These are phyloP conservation scores for Carassius gibelio DNA, from an alignment of 2,113 vertebrate species.

Conservation along the genomic window DNA sequence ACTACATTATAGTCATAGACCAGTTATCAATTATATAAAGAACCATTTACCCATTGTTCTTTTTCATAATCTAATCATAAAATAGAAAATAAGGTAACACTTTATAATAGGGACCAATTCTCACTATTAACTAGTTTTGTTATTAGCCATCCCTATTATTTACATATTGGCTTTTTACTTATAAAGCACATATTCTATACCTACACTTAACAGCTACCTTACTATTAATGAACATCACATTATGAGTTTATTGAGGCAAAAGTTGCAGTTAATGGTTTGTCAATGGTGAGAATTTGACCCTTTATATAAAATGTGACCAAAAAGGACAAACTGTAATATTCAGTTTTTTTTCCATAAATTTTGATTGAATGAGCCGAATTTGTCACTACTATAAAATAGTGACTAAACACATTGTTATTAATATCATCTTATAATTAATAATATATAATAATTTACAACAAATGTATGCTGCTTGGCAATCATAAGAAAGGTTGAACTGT, in stretches of 20 bases:
- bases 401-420: background rate
- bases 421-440: background rate
- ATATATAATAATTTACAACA: background rate
- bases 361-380: background rate
- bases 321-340: background rate
- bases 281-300: too few species aligned
- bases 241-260: too few species aligned
- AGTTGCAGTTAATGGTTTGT: too few species aligned
- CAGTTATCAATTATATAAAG: background rate
- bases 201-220: too few species aligned
- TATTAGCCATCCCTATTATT: too few species aligned
- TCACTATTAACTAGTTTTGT: too few species aligned
- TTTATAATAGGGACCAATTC: too few species aligned
- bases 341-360: background rate
- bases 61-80: background rate
- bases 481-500: background rate
- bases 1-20: constrained; percentile 19
- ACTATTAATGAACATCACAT: too few species aligned
- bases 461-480: background rate
- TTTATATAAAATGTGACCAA: too few species aligned
- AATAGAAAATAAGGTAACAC: background rate
- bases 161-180: too few species aligned
- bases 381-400: background rate
- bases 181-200: too few species aligned
- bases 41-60: background rate